Conservation (phyloP, 2,888 invertebrate genomes). For the Perizoma affinitatum region DNA sequence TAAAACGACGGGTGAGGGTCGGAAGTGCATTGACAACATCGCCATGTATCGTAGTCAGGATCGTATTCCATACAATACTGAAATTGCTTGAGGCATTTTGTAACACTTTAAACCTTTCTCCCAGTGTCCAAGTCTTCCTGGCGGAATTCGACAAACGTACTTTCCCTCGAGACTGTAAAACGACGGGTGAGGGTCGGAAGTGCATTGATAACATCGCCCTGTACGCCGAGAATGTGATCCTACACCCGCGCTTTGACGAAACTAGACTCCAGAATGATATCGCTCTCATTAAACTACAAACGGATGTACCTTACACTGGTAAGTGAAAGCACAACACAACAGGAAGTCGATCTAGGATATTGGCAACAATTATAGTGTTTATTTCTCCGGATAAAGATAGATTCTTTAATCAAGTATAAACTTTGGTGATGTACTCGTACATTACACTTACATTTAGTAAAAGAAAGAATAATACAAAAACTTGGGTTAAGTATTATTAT, state of each 20-base stretch:
- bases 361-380: no score
- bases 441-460: no score
- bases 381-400: no score
- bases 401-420: no score
- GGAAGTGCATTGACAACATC: slow-evolving; percentile 66
- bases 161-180: slow-evolving; percentile 69
- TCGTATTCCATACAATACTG: no score
- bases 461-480: no score
- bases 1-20: slow-evolving; percentile 52
- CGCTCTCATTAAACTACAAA: slow-evolving; percentile 62
- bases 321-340: neutral
- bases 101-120: slow-evolving; percentile 28
- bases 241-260: slow-evolving; percentile 65
- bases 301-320: slow-evolving; percentile 66
- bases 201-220: slow-evolving; percentile 68
- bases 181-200: slow-evolving; percentile 50
- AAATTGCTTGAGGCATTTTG: neutral
- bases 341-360: no score
- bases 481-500: no score
- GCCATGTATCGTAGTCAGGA: no score
- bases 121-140: slow-evolving; percentile 64
- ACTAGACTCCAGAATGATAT: slow-evolving; percentile 66
- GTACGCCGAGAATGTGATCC: slow-evolving; percentile 54
- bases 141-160: slow-evolving; percentile 75
- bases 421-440: no score